A percentile compares a stretch with the other conserved stretches of the same genome.
These are phyloP conservation scores for Rhagium mordax DNA, from an alignment of 2,888 invertebrate species.

Conservation along the genomic window DNA sequence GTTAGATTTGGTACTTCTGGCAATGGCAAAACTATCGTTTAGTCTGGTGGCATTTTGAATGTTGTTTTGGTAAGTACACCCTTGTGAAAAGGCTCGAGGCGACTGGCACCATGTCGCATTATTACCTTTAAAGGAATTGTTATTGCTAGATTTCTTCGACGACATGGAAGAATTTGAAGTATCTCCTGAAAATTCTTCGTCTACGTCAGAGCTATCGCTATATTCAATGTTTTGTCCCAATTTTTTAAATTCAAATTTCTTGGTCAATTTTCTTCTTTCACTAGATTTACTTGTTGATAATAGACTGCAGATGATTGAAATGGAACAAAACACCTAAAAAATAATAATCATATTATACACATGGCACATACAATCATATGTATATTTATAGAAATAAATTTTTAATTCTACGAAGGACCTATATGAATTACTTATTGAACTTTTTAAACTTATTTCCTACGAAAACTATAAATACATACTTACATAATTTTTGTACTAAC, in stretches of 20 bases:
- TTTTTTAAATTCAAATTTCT: conserved; percentile 45
- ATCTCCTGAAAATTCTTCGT: conserved; percentile 43
- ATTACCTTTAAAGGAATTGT: neutral
- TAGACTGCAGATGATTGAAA: conserved; percentile 38
- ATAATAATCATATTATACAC: conserved; percentile 22
- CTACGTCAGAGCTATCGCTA: conserved; percentile 44
- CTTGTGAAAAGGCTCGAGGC: conserved; percentile 5
- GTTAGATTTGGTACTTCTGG: conserved; percentile 45
- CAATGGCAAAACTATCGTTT: conserved; percentile 43
- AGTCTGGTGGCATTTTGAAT: conserved; percentile 23
- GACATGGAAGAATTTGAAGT: conserved; percentile 27
- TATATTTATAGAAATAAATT: too few relatives aligned
- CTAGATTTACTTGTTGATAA: conserved; percentile 24
- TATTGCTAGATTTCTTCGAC: conserved; percentile 23
- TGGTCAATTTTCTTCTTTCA: conserved; percentile 15
- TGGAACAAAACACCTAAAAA: conserved; percentile 43
- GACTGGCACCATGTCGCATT: neutral
- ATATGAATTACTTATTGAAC: too few relatives aligned
- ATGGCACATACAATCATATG: too few relatives aligned
- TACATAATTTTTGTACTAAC: conserved; percentile 46
- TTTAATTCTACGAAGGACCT: too few relatives aligned
- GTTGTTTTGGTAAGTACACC: conserved; percentile 28
- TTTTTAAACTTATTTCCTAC: too few relatives aligned
- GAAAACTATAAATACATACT: too few relatives aligned
- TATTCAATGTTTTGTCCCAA: conserved; percentile 21